Conservation (phyloP, 2,797 vertebrate genomes). For the Meda fulgida region DNA sequence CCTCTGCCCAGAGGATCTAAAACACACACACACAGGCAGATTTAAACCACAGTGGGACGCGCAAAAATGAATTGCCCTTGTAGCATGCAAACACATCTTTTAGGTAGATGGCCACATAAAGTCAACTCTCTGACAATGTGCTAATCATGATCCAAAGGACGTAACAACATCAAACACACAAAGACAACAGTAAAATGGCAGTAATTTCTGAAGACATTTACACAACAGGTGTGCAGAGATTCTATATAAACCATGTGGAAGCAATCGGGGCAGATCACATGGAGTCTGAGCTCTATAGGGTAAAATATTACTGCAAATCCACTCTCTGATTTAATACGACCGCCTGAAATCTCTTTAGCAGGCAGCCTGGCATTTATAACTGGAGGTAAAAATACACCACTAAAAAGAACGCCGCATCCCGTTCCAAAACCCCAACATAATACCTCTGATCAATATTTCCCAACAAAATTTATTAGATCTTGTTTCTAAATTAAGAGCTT, state of each 20-base stretch:
- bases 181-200: slow-evolving; percentile 5
- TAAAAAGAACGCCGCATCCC: slow-evolving; percentile 42
- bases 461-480: slow-evolving; percentile 60
- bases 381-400: slow-evolving; percentile 55
- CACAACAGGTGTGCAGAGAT: slow-evolving; percentile 5
- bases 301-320: slow-evolving; percentile 69
- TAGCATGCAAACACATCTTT: slow-evolving; percentile 14
- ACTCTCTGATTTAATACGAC: slow-evolving; percentile 75
- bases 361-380: slow-evolving; percentile 43
- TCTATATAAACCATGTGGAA: slow-evolving; percentile 2
- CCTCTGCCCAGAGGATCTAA: slow-evolving; percentile 30
- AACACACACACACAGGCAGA: slow-evolving; percentile 13
- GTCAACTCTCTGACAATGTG: slow-evolving; percentile 15
- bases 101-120: not conserved
- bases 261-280: slow-evolving; percentile 66
- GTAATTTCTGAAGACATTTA: slow-evolving; percentile 27
- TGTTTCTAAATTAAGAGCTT: slow-evolving; percentile 27
- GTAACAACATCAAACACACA: slow-evolving; percentile 17
- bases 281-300: slow-evolving; percentile 61
- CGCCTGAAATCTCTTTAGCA: slow-evolving; percentile 68
- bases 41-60: not conserved
- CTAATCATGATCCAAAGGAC: not conserved
- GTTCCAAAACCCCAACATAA: slow-evolving; percentile 22
- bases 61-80: not conserved
- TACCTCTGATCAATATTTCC: slow-evolving; percentile 35